Evolutionary conservation across 1,140 invertebrate genomes (phyloP).

Genomic region (Pseudobourletiella spinata): DNA sequence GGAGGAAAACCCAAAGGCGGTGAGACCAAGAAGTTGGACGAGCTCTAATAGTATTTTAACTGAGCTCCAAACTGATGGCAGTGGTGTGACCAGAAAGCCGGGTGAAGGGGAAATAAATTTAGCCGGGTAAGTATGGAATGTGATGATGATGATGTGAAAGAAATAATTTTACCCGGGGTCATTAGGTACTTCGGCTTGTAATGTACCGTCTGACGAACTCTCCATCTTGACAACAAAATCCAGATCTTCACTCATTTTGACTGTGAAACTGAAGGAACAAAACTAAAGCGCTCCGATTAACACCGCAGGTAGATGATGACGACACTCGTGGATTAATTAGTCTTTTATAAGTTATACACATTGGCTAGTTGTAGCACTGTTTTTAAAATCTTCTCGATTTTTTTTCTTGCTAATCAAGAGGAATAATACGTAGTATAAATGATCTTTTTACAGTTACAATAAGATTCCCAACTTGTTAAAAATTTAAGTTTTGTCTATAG

Average conservation of each 20-base stretch:
- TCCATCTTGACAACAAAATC: conserved; percentile 43
- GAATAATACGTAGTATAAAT: neutral
- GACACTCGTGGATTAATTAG: neutral
- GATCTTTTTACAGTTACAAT: neutral
- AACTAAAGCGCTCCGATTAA: neutral
- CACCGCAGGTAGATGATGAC: neutral
- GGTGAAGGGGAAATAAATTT: no score
- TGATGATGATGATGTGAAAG: neutral
- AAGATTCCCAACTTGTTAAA: neutral
- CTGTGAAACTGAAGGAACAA: neutral
- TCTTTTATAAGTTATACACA: neutral
- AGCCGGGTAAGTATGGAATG: no score
- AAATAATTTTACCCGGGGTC: conserved; percentile 68
- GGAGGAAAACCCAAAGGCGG: no score
- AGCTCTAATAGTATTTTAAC: no score
- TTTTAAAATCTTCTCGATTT: neutral
- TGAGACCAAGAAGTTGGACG: no score
- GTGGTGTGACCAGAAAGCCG: no score
- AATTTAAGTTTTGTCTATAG: neutral
- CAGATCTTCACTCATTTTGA: conserved; percentile 35
- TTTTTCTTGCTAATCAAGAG: neutral
- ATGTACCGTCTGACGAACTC: conserved; percentile 55
- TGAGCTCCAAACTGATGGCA: no score
- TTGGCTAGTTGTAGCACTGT: neutral
- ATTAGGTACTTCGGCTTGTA: conserved; percentile 74